Evolutionary conservation across 2,113 vertebrate genomes (phyloP).

Genomic region (Alexandromys fortis): DNA sequence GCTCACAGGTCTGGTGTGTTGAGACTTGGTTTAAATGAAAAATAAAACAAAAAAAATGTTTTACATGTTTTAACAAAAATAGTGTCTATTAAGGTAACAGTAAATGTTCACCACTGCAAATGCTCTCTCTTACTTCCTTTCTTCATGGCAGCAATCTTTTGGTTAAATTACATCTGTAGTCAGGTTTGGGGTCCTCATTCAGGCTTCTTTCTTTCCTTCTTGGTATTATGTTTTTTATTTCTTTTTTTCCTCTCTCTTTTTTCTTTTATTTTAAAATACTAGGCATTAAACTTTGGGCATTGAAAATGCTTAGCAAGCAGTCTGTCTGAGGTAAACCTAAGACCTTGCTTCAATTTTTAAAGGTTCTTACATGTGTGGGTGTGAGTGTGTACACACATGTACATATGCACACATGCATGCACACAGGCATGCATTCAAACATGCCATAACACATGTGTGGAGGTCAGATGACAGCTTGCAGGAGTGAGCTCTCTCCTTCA

Average conservation of each 20-base stretch:
- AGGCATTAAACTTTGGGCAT: neutral
- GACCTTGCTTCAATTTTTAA: neutral
- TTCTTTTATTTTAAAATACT: neutral
- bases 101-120: neutral
- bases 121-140: neutral
- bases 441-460: neutral
- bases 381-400: neutral
- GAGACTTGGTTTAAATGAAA: conserved; percentile 36
- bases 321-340: neutral
- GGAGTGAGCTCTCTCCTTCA: neutral
- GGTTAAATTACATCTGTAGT: neutral
- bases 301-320: neutral
- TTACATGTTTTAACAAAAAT: conserved; percentile 1
- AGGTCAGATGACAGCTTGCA: neutral
- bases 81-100: neutral
- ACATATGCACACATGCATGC: too few relatives aligned
- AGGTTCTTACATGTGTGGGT: neutral
- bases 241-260: neutral
- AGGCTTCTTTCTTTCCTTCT: neutral
- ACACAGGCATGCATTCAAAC: neutral
- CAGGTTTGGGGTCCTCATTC: neutral
- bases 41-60: neutral
- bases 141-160: neutral
- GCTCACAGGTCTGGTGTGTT: neutral
- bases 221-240: neutral